phyloP scores from a whole-genome alignment of 2,888 invertebrate species.

The Drepana falcataria region DNA sequence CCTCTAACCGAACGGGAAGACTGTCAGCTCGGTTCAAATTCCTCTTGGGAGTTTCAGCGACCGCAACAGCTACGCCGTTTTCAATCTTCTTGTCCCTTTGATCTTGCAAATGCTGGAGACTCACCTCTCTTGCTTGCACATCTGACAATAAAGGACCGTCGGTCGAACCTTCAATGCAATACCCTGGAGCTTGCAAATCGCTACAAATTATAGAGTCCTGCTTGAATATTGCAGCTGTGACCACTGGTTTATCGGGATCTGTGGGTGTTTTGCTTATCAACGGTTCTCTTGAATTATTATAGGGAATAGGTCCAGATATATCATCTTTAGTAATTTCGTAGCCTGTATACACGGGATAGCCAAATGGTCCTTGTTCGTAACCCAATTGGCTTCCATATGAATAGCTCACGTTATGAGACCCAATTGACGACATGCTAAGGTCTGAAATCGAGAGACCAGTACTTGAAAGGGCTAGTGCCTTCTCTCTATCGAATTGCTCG shows the following conservation, averaged over 20 bases:
- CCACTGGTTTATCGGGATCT: constrained; percentile 81
- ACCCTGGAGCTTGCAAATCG: constrained; percentile 66
- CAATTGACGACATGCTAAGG: constrained; percentile 84
- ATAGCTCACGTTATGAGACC: constrained; percentile 85
- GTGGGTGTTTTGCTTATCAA: constrained; percentile 68
- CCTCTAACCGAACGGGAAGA: constrained; percentile 75
- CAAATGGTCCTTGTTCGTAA: constrained; percentile 85
- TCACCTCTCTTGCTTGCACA: constrained; percentile 67
- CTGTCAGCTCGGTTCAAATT: constrained; percentile 74
- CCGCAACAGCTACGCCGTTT: constrained; percentile 57
- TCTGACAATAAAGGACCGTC: constrained; percentile 74
- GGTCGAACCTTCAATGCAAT: constrained; percentile 71
- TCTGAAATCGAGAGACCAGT: constrained; percentile 91
- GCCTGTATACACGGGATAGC: constrained; percentile 81
- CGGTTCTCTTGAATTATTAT: constrained; percentile 70
- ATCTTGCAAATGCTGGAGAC: constrained; percentile 64
- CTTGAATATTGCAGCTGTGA: constrained; percentile 84
- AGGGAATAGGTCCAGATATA: constrained; percentile 48
- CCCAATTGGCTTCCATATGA: constrained; percentile 89
- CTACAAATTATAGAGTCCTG: constrained; percentile 77
- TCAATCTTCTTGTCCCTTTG: constrained; percentile 57
- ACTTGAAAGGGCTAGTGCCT: constrained; percentile 78
- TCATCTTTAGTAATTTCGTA: constrained; percentile 70
- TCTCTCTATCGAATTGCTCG: constrained; percentile 50
- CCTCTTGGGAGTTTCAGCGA: constrained; percentile 61